Percentiles rank a stretch among this genome's conserved stretches.
phyloP scores from a whole-genome alignment of 2,888 invertebrate genomes.

The Lithosia quadra region DNA sequence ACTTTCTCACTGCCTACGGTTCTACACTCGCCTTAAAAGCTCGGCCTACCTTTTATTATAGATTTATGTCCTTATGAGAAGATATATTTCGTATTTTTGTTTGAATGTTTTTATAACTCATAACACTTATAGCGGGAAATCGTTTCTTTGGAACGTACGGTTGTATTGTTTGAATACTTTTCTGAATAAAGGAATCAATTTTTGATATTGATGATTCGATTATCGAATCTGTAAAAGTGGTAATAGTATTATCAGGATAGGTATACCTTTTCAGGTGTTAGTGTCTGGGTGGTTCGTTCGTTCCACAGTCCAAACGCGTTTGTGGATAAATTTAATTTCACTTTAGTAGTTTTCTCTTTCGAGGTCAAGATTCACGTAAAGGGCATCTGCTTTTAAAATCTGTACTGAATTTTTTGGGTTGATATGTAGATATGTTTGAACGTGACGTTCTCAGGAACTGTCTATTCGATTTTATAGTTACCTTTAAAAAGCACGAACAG shows the following conservation, averaged over 20 bases:
- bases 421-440: not conserved
- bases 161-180: slow-evolving; percentile 7
- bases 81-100: slow-evolving; percentile 16
- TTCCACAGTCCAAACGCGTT: too few relatives aligned
- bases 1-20: slow-evolving; percentile 59
- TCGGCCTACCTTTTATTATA: slow-evolving; percentile 31
- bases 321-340: not conserved
- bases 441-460: not conserved
- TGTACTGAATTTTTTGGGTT: too few relatives aligned
- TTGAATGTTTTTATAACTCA: slow-evolving; percentile 16
- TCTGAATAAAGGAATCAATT: slow-evolving; percentile 6
- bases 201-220: not conserved
- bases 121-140: slow-evolving; percentile 14
- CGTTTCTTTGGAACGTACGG: slow-evolving; percentile 18
- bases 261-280: not conserved
- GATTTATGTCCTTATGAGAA: slow-evolving; percentile 31
- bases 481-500: too few relatives aligned
- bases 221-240: not conserved
- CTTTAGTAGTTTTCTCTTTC: not conserved
- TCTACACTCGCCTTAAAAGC: slow-evolving; percentile 52
- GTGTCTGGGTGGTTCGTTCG: not conserved
- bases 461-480: not conserved
- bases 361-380: not conserved
- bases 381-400: not conserved
- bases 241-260: not conserved